Percentiles rank a stretch among this genome's conserved stretches.
Conservation (phyloP, 2,888 invertebrate species). For the Diarsia brunnea region DNA sequence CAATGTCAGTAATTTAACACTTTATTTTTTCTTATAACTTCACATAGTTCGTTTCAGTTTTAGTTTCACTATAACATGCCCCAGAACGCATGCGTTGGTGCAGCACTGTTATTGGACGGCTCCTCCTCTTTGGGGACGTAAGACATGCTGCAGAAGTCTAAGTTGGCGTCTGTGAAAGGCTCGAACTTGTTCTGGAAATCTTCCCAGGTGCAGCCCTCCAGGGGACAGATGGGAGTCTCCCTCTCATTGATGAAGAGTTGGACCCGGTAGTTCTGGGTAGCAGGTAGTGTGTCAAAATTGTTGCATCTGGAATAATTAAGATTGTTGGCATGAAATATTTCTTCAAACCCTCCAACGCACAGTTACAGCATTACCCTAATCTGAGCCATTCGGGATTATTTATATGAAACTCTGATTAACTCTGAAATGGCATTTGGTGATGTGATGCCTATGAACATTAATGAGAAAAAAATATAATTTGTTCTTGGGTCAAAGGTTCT, state of each 20-base stretch:
- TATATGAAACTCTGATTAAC: background rate
- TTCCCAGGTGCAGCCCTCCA: conserved; percentile 81
- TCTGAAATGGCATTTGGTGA: background rate
- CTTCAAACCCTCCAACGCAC: background rate
- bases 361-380: background rate
- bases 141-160: conserved; percentile 79
- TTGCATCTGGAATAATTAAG: conserved; percentile 75
- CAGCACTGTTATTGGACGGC: conserved; percentile 25
- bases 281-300: conserved; percentile 66
- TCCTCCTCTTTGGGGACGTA: conserved; percentile 56
- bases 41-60: background rate
- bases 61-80: conserved; percentile 1
- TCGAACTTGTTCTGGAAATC: conserved; percentile 80
- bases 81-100: conserved; percentile 23
- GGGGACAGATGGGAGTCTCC: conserved; percentile 77
- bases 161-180: conserved; percentile 69
- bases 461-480: background rate
- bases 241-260: conserved; percentile 83
- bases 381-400: background rate
- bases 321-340: background rate
- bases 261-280: conserved; percentile 70
- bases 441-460: background rate
- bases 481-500: too few relatives aligned
- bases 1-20: conserved; percentile 11
- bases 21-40: background rate